phyloP scores from a whole-genome alignment of 2,888 invertebrate genomes.

The Sepioteuthis lessoniana region DNA sequence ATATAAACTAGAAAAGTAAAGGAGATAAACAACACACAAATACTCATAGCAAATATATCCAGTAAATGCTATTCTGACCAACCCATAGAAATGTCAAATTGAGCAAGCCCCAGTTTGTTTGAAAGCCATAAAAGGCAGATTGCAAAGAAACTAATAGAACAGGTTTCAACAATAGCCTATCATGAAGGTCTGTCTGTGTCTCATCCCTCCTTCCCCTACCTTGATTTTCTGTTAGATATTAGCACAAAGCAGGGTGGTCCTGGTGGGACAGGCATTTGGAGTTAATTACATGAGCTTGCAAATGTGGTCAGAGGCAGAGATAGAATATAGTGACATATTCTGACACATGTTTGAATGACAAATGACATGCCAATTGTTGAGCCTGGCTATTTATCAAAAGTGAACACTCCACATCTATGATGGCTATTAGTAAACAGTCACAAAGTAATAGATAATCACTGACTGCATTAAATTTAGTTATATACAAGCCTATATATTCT shows the following conservation, averaged over 20 bases:
- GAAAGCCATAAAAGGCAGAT: not conserved
- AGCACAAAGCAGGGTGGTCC: not conserved
- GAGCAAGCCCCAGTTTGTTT: not conserved
- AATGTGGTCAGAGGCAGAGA: not conserved
- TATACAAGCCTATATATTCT: not conserved
- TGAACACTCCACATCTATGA: slow-evolving; percentile 33
- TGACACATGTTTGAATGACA: slow-evolving; percentile 14
- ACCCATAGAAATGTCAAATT: slow-evolving; percentile 33
- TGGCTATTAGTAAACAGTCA: not conserved
- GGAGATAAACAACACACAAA: not conserved
- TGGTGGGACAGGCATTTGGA: not conserved
- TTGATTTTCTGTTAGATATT: not conserved
- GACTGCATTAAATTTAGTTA: not conserved
- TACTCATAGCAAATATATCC: not conserved
- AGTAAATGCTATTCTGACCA: slow-evolving; percentile 33
- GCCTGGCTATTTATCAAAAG: not conserved
- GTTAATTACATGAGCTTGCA: slow-evolving; percentile 33
- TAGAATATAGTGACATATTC: slow-evolving; percentile 33
- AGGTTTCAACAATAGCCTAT: not conserved
- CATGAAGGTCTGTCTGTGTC: not conserved
- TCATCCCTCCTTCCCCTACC: not conserved
- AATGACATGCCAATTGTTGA: slow-evolving; percentile 33
- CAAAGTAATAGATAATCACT: slow-evolving; percentile 4
- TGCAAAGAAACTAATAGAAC: slow-evolving; percentile 7
- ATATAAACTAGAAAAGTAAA: not conserved